These are phyloP conservation scores for Perodicticus potto DNA, from an alignment of 2,797 vertebrate genomes.

Conservation along the genomic window DNA sequence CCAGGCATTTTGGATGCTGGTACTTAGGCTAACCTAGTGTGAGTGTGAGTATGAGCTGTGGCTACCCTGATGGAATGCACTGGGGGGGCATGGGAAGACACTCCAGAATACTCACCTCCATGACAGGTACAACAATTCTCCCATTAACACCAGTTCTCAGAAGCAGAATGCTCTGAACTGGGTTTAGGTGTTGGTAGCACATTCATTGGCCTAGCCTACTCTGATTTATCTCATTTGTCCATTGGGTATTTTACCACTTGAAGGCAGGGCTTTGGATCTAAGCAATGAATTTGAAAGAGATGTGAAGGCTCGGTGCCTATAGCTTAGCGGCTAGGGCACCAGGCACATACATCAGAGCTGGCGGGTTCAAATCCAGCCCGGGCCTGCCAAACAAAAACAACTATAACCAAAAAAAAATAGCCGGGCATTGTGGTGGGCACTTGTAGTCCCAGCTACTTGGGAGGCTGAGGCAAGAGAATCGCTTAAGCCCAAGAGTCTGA, in stretches of 20 bases:
- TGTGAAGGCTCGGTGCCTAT: background rate
- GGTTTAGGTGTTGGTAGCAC: background rate
- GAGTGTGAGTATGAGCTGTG: background rate
- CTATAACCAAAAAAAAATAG: too few species aligned
- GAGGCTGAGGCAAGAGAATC: too few species aligned
- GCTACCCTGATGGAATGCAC: background rate
- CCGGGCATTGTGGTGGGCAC: too few species aligned
- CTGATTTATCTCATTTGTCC: background rate
- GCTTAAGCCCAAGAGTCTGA: too few species aligned
- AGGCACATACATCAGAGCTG: too few species aligned
- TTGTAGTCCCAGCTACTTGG: too few species aligned
- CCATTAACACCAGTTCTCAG: background rate
- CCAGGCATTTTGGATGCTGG: background rate
- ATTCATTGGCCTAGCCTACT: background rate
- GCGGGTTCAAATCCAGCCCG: too few species aligned
- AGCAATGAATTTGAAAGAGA: background rate
- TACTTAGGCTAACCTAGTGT: background rate
- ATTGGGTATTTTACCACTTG: background rate
- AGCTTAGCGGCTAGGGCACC: too few species aligned
- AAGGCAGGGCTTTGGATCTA: background rate
- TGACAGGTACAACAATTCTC: background rate
- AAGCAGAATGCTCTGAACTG: background rate
- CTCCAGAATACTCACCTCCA: background rate
- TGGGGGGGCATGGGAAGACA: background rate
- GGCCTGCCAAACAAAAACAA: too few species aligned